Evolutionary conservation across 2,113 vertebrate genomes (phyloP), one percentile per base, ranked within the genome.

Genomic region (Tor tambroides): DNA sequence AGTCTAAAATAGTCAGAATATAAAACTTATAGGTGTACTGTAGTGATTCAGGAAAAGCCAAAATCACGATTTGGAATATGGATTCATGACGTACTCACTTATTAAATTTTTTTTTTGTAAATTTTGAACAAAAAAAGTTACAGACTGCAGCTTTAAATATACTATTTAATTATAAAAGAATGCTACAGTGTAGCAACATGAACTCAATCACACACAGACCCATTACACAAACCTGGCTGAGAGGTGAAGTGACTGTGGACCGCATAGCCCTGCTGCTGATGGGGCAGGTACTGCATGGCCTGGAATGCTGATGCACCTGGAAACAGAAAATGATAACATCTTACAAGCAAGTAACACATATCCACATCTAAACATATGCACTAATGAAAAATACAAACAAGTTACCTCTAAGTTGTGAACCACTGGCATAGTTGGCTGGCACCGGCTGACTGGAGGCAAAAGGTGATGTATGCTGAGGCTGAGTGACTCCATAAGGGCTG

Each of bases 261-360:
- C 0, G 96, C 91, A 87, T 97, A 97, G 14, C 95, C 95, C 0
- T 96, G 88, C 82, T 97, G 97, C 80, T 97, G 97, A 85, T 97
- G 96, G 4, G 97, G 96, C 15, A 97, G 91, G 82, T 97, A 97
- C 92, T 95, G 96, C 95, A 98, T 97, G 15, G 96, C 91, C 85
- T 96, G 96, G 91, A 97, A 98, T 0, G 97, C 96, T 12, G 97
- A 96, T 0, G 96, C 95, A 30, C 96, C 97, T 98, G 83, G 26
- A 46, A 46, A 77, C 12, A 51, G 74, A 76, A 76, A 76, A 43
- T 15, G 3, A 75, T 26, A n/a, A 30, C 61, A 82, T 38, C 67
- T 35, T 35, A 71, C 67, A 71, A 71, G 15, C 30, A 9, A 69
- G 32, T 46, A 46, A 71, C 15, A 35, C 17, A 71, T 35, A 71